Percentiles rank a stretch among this genome's conserved stretches.
These are phyloP conservation scores for Sylvicola cinctus DNA, from an alignment of 2,888 invertebrate genomes.

Conservation along the genomic window DNA sequence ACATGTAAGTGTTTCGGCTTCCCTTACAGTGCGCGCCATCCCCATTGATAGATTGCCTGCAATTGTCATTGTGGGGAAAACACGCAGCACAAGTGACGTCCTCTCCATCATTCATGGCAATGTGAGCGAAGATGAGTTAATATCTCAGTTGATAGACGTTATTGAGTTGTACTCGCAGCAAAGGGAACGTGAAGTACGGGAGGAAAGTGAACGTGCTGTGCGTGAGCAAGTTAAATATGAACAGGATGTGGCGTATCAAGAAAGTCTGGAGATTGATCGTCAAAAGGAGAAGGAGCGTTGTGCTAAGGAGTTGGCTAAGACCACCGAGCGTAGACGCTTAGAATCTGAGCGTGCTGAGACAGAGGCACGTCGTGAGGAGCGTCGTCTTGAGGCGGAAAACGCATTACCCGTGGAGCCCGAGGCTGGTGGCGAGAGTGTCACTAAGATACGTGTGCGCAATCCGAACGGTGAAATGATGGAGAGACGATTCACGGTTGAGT, in stretches of 20 bases:
- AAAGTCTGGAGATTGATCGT: slow-evolving; percentile 54
- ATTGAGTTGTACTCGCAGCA: slow-evolving; percentile 68
- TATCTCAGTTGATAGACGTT: slow-evolving; percentile 70
- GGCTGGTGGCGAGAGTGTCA: slow-evolving; percentile 32
- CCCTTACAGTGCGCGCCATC: slow-evolving; percentile 65
- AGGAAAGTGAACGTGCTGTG: slow-evolving; percentile 76
- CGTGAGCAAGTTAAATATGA: slow-evolving; percentile 77
- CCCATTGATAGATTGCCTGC: slow-evolving; percentile 75
- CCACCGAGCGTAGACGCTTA: slow-evolving; percentile 47
- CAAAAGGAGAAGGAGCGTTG: slow-evolving; percentile 75
- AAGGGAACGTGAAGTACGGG: slow-evolving; percentile 50
- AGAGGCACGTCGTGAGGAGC: slow-evolving; percentile 55
- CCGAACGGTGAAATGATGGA: slow-evolving; percentile 59
- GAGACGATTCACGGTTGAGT: slow-evolving; percentile 39
- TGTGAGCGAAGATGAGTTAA: slow-evolving; percentile 72
- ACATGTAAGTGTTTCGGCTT: slow-evolving; percentile 63
- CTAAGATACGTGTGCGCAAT: slow-evolving; percentile 61
- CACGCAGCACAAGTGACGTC: slow-evolving; percentile 75
- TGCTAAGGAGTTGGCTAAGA: slow-evolving; percentile 42
- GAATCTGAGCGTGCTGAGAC: slow-evolving; percentile 54
- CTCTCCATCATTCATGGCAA: slow-evolving; percentile 80
- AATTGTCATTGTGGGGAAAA: slow-evolving; percentile 71
- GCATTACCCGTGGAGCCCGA: slow-evolving; percentile 55
- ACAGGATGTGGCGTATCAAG: slow-evolving; percentile 85
- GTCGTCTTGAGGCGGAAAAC: slow-evolving; percentile 30